Evolutionary conservation across 2,797 vertebrate species (phyloP), one percentile per base, ranked within the genome.

Genomic region (Botia almorhae): DNA sequence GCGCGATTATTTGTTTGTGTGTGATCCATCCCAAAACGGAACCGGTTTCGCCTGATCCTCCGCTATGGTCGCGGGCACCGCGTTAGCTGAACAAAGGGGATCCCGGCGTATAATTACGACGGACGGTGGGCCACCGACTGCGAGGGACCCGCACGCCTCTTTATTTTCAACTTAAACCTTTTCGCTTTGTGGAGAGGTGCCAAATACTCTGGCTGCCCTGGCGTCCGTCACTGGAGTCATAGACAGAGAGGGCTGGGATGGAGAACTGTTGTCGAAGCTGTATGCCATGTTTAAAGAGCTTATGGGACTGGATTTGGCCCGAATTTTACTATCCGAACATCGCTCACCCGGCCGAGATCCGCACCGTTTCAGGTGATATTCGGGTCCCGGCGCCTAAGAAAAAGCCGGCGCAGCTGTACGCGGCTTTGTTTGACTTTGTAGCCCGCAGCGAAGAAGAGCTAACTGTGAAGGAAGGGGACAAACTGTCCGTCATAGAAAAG

Each of bases 221-320:
- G 70, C 46, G 70, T 72, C 63, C 73, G 55, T 50, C 63, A 48
- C 67, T 26, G 68, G 71, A 71, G 55, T 19, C 73, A 36, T 36
- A 53, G 76, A 69, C 75, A 39, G 61, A 46, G 68, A 33, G 81
- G 78, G 71, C 72, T 74, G 87, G 89, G 89, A 96, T 97, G 97
- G 96, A 98, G 92, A 88, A 87, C 61, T 96, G 96, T 86, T 93
- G 96, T 50, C 93, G 96, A 85, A 89, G 90, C 78, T 94, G 94
- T 48, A 83, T 96, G 91, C 91, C 94, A 36, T 98, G 96, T 81
- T 73, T 95, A 3, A 86, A 72, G 4, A 91, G 89, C 36, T 90
- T 98, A 72, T 98, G 97, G 97, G 92, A 96, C 91, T 93, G 93
- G 84, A 91, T 98, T 17, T 96, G 96, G 93, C 95, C 95, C 0